These are phyloP conservation scores for Sipha flava DNA, from an alignment of 1,140 invertebrate species.

Conservation along the genomic window DNA sequence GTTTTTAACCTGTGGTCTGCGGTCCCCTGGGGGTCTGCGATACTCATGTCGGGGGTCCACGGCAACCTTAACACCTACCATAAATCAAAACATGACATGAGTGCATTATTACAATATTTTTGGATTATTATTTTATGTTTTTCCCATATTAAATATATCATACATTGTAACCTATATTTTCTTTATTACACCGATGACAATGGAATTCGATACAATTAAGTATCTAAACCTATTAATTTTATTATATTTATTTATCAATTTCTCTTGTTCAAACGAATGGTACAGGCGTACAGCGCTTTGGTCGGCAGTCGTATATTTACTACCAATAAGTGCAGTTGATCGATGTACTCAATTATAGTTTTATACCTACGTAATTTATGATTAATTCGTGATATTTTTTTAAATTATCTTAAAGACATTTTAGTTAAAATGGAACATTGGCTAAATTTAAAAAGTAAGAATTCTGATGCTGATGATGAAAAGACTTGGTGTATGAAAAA, in stretches of 20 bases:
- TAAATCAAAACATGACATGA: too few species aligned
- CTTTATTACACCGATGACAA: not conserved
- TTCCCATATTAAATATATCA: too few species aligned
- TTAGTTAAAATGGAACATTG: not conserved
- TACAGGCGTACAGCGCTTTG: not conserved
- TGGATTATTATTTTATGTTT: too few species aligned
- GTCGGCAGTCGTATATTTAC: not conserved
- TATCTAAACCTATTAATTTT: not conserved
- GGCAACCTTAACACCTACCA: too few species aligned
- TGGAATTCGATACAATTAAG: not conserved
- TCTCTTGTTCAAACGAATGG: not conserved
- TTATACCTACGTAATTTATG: not conserved
- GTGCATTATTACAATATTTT: too few species aligned
- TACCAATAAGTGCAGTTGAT: not conserved
- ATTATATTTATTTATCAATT: not conserved
- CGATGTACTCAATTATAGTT: too few species aligned
- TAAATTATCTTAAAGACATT: not conserved
- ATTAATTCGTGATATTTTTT: not conserved
- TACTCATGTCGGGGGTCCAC: too few species aligned
- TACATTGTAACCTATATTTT: not conserved
- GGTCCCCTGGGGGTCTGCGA: too few species aligned
- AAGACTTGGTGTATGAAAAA: not conserved
- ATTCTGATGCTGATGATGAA: not conserved
- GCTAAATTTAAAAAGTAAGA: not conserved
- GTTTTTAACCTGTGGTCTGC: too few species aligned